Conservation (phyloP, 64 coral and sea anemone species). For the Astreopora myriophthalma region DNA sequence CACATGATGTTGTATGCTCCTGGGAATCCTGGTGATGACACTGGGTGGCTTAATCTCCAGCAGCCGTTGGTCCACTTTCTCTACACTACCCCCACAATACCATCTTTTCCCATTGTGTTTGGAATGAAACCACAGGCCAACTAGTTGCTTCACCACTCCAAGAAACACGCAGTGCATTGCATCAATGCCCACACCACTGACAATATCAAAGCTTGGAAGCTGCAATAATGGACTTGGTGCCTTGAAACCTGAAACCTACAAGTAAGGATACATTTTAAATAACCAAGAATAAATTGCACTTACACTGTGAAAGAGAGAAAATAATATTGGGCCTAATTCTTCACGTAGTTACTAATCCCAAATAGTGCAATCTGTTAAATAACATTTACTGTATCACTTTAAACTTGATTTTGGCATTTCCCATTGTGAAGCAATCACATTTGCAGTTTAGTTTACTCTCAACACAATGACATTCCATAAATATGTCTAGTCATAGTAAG, state of each 20-base stretch:
- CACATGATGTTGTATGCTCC: slow-evolving; percentile 5
- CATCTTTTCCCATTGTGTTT: slow-evolving; percentile 1
- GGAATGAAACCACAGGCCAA: slow-evolving; percentile 34
- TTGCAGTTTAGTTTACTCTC: background rate
- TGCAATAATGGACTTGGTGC: background rate
- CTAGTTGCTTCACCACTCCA: slow-evolving; percentile 14
- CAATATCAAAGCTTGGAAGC: background rate
- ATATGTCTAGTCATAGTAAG: background rate
- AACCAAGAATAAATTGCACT: too few species aligned
- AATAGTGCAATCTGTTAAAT: background rate
- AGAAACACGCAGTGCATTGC: slow-evolving; percentile 23
- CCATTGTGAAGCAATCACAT: background rate
- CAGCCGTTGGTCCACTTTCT: slow-evolving; percentile 34
- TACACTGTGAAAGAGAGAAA: background rate
- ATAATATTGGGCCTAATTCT: too few species aligned
- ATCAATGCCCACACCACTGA: background rate
- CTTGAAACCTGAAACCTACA: background rate
- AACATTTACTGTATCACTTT: background rate
- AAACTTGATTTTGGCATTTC: background rate
- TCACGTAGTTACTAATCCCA: background rate
- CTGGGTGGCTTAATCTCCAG: slow-evolving; percentile 49
- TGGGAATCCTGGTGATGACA: slow-evolving; percentile 19
- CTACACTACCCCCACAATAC: slow-evolving; percentile 44
- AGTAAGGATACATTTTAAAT: too few species aligned
- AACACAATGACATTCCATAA: background rate